Evolutionary conservation across 1,140 invertebrate genomes (phyloP).

Genomic region (Stegodyphus mimosarum): DNA sequence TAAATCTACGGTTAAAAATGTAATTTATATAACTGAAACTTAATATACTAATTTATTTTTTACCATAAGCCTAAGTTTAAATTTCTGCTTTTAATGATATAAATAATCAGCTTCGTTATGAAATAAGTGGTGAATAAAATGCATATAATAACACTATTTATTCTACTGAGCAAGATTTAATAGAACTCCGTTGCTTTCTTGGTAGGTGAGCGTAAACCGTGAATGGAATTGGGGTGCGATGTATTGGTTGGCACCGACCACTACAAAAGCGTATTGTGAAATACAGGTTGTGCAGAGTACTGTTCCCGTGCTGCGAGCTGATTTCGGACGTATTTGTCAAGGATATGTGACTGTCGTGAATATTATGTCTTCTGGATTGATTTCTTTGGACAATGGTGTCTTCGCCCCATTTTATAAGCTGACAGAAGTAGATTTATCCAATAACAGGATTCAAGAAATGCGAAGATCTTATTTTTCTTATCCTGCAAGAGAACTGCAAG

Average conservation of each 20-base stretch:
- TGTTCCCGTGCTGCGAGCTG: neutral
- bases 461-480: constrained; percentile 41
- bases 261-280: constrained; percentile 26
- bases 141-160: too few relatives aligned
- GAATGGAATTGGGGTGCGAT: constrained; percentile 44
- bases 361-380: constrained; percentile 28
- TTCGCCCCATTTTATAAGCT: constrained; percentile 37
- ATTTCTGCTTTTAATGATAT: too few relatives aligned
- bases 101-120: too few relatives aligned
- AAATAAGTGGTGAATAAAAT: too few relatives aligned
- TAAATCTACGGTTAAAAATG: too few relatives aligned
- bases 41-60: too few relatives aligned
- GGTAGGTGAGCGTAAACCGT: constrained; percentile 23
- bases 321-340: constrained; percentile 52
- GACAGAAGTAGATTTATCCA: constrained; percentile 37
- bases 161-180: too few relatives aligned
- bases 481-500: constrained; percentile 29
- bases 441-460: constrained; percentile 44
- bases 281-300: constrained; percentile 40
- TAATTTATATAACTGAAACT: too few relatives aligned
- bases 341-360: constrained; percentile 46
- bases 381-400: constrained; percentile 12
- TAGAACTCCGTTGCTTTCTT: neutral
- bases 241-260: constrained; percentile 28
- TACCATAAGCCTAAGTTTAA: too few relatives aligned